phyloP scores from a whole-genome alignment of 2,797 vertebrate genomes.

The Spinus olivaceus region DNA sequence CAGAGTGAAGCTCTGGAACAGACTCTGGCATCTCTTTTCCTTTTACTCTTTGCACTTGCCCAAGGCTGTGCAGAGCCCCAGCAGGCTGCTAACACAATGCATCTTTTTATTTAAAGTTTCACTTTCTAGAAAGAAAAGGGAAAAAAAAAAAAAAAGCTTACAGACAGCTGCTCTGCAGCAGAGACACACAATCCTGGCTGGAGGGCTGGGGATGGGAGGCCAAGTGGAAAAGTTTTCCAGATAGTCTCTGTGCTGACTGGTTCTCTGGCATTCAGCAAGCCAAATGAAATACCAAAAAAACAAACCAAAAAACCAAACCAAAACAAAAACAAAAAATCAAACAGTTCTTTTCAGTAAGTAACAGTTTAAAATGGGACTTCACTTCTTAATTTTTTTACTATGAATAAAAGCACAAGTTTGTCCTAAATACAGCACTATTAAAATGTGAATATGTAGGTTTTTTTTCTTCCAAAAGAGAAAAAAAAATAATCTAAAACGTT shows the following conservation, averaged over 20 bases:
- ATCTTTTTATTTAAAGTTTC: conserved; percentile 14
- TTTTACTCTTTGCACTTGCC: conserved; percentile 25
- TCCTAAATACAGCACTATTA: conserved; percentile 70
- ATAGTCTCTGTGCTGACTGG: conserved; percentile 30
- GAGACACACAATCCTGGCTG: background rate
- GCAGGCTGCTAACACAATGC: background rate
- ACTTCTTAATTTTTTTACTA: conserved; percentile 52
- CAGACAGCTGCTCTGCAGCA: conserved; percentile 52
- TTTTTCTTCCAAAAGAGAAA: background rate
- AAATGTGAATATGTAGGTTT: conserved; percentile 65
- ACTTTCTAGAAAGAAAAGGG: background rate
- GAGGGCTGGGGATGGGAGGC: background rate
- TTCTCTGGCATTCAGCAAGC: conserved; percentile 25
- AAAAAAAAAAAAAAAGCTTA: background rate
- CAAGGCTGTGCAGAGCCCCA: background rate
- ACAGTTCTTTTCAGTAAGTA: conserved; percentile 39
- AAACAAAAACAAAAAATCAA: background rate
- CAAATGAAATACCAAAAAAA: background rate
- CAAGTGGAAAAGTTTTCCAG: conserved; percentile 26
- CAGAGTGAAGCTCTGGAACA: background rate
- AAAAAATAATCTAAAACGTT: conserved; percentile 36
- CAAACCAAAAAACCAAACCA: background rate
- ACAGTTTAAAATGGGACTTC: conserved; percentile 50
- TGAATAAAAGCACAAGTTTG: conserved; percentile 66
- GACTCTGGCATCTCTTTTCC: background rate